Percentiles rank a stretch among this genome's conserved stretches.
Evolutionary conservation across 2,888 invertebrate species (phyloP).

Genomic region (Caenorhabditis sp.): DNA sequence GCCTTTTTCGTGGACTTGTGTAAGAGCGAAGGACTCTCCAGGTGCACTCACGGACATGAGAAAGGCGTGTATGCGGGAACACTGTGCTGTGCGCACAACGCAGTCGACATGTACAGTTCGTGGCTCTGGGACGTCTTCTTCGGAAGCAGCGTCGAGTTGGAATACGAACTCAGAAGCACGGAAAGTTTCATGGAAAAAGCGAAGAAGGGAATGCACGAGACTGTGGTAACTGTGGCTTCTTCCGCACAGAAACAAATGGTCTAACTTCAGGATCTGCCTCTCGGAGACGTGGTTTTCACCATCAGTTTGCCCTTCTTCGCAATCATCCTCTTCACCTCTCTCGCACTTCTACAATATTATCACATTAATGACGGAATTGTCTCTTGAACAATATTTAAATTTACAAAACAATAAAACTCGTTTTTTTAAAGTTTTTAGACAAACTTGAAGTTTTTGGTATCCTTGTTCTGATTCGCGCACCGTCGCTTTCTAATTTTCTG

Average conservation of each 20-base stretch:
- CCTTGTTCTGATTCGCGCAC: too few species aligned
- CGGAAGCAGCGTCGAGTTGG: slow-evolving; percentile 27
- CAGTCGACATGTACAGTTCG: slow-evolving; percentile 15
- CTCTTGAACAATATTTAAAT: too few species aligned
- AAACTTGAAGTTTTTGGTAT: too few species aligned
- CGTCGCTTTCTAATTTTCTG: too few species aligned
- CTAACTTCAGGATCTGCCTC: background rate
- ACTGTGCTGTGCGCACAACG: slow-evolving; percentile 20
- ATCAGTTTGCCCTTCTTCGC: slow-evolving; percentile 13
- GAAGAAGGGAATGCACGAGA: slow-evolving; percentile 1
- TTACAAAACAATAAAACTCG: too few species aligned
- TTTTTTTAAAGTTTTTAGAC: too few species aligned
- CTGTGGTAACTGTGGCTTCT: background rate
- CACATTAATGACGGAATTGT: slow-evolving; percentile 38
- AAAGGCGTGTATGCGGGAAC: slow-evolving; percentile 15
- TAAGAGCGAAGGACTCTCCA: background rate
- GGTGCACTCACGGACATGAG: slow-evolving; percentile 12
- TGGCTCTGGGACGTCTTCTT: slow-evolving; percentile 39
- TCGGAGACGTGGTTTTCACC: background rate
- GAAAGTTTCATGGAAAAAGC: slow-evolving; percentile 1
- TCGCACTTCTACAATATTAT: slow-evolving; percentile 33
- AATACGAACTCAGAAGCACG: slow-evolving; percentile 13
- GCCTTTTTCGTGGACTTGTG: slow-evolving; percentile 4
- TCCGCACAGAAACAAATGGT: background rate
- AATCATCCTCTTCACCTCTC: slow-evolving; percentile 14